Evolutionary conservation across 2,797 vertebrate species (phyloP), one percentile per base, ranked within the genome.

Genomic region (Oreochromis mossambicus): DNA sequence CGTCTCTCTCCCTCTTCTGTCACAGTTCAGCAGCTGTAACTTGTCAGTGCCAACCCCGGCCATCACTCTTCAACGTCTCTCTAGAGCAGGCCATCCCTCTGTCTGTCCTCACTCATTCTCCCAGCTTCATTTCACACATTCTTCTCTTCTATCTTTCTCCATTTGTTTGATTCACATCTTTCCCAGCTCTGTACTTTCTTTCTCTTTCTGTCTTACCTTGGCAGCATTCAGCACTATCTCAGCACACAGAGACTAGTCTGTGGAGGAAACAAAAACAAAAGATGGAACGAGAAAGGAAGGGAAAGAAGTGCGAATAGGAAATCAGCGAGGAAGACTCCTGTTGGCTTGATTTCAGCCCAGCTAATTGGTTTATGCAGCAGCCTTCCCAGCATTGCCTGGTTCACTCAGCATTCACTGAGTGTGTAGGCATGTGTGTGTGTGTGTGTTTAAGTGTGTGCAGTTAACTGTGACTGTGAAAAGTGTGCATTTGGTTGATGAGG

Each of bases 351-450:
- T 87, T 87, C 88, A 89, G 79, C 68, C 17, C 48, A 81, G 82
- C 84, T 95, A 95, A 95, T 95, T 95, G 92, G 92, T 94, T 94
- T 91, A 93, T 93, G 90, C 88, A 89, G 82, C 83, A 76, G 68
- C 55, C 46, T 92, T 84, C 86, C 90, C 80, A 77, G 70, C 87
- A 85, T 41, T 81, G 86, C 82, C 81, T 55, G 79, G 86, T 93
- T 92, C 63, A 87, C 90, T 86, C 81, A 58, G 56, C 58, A 80
- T 87, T 93, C 87, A 88, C 66, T 82, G 38, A 63, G 66, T 70
- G 14, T 77, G 48, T 41, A 50, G 52, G 38, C 38, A 56, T 10
- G 12, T 52, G 14, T 78, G 29, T 56, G 34, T 36, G 34, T 34
- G 17, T 48, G 46, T 76, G 46, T 73, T 15, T 80, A 10, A 11